Evolutionary conservation across 2,888 invertebrate species (phyloP), one percentile per base, ranked within the genome.

Genomic region (Clepsis dumicolana): DNA sequence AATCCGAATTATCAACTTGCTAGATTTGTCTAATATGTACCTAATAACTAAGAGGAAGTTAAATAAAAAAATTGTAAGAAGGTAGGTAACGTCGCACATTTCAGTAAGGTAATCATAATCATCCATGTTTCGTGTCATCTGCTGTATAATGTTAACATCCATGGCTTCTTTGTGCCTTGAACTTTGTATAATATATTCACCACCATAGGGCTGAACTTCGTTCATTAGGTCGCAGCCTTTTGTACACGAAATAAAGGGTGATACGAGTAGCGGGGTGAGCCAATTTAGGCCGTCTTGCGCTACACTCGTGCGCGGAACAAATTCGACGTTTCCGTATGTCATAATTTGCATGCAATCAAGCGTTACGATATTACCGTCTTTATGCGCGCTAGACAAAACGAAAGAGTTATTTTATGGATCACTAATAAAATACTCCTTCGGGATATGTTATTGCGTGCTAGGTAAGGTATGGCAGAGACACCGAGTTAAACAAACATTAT

Each of bases 321-420:
- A 84, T 83, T 84, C 80, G 79, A 79, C 79, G 78, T 83, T 85
- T 84, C 85, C 84, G 73, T 83, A 78, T 83, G 81, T 81, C 81
- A 81, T 85, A 85, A 87, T 87, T 86, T 86, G 86, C 85, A 84
- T 86, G 85, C 80, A 85, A 87, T 86, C 86, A 86, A 82, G 82
- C 80, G 83, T 84, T 79, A 81, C 79, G 72, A 65, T 71, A 73
- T 76, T 77, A 71, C 68, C 44, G 67, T 57, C 62, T 57, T 67
- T 67, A 67, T 62, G 41, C 44, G 54, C 25, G n/a, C 56, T 18
- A 35, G 52, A 35, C 59, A 62, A 44, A 35, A 29, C 52, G 57
- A 57, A 61, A 61, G 48, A 48, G 48, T 48, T 48, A 48, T 48
- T 48, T 44, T 44, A 2, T 21, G 38, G 14, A 5, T 7, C 32